Conservation (phyloP, 2,797 vertebrate species). For the Hozukius guyotensis region DNA sequence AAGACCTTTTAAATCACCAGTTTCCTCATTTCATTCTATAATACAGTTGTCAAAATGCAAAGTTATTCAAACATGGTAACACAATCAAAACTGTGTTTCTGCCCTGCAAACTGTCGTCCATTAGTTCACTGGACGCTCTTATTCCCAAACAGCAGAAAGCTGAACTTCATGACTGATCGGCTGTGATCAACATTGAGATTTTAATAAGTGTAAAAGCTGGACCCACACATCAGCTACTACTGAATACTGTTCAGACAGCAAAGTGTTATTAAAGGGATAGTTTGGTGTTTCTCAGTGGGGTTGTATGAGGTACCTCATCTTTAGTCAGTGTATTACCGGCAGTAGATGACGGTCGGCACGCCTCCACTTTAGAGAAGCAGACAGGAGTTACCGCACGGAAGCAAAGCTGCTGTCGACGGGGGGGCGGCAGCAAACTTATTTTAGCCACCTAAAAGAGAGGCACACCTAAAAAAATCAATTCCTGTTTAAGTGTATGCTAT, state of each 20-base stretch:
- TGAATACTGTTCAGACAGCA: neutral
- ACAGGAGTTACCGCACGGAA: too few species aligned
- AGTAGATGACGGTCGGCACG: too few species aligned
- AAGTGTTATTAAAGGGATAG: neutral
- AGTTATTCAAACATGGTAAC: conserved; percentile 57
- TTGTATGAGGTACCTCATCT: too few species aligned
- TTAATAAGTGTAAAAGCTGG: conserved; percentile 1
- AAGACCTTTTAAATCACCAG: conserved; percentile 41
- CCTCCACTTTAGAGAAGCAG: too few species aligned
- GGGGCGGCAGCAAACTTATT: too few species aligned
- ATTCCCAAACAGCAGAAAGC: conserved; percentile 11
- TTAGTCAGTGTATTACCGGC: too few species aligned
- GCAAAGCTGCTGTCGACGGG: too few species aligned
- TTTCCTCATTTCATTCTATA: conserved; percentile 51
- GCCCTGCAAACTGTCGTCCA: conserved; percentile 12
- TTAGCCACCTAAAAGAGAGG: too few species aligned
- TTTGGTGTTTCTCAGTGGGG: too few species aligned
- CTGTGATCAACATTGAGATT: conserved; percentile 4
- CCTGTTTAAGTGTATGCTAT: too few species aligned
- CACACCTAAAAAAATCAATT: too few species aligned
- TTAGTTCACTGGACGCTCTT: conserved; percentile 17
- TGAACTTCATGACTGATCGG: conserved; percentile 18
- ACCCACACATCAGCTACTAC: neutral
- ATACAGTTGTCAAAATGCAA: conserved; percentile 61
- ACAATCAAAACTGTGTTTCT: conserved; percentile 49